These are phyloP conservation scores for Cydia strobilella DNA, from an alignment of 1,140 invertebrate genomes.

Conservation along the genomic window DNA sequence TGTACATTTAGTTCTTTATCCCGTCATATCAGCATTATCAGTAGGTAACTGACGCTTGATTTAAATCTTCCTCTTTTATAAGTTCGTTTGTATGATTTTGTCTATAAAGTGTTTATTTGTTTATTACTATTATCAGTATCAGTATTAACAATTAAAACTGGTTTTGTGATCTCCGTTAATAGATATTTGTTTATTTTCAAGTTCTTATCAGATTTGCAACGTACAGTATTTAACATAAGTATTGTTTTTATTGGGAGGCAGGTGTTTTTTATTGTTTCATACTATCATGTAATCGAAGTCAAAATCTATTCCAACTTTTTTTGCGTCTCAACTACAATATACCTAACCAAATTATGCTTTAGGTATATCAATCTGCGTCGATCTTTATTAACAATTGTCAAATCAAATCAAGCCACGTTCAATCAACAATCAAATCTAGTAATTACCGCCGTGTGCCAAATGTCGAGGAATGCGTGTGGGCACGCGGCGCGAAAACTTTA, in stretches of 20 bases:
- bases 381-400: not conserved
- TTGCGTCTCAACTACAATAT: slow-evolving; percentile 1
- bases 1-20: too few species aligned
- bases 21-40: too few species aligned
- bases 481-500: slow-evolving; percentile 38
- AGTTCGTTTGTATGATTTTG: not conserved
- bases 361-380: not conserved
- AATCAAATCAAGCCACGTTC: slow-evolving; percentile 34
- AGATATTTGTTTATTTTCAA: not conserved
- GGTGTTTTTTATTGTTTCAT: too few species aligned
- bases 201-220: not conserved
- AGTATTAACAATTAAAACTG: not conserved
- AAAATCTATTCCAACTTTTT: not conserved
- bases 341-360: not conserved
- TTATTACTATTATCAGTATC: not conserved
- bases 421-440: slow-evolving; percentile 25
- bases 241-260: too few species aligned
- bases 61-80: too few species aligned
- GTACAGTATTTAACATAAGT: not conserved
- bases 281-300: not conserved
- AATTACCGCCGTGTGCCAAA: slow-evolving; percentile 39
- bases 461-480: slow-evolving; percentile 48
- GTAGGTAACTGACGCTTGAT: too few species aligned
- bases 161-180: not conserved
- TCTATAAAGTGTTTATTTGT: not conserved